Percentiles rank a stretch among this genome's conserved stretches.
Conservation (phyloP, 2,797 vertebrate genomes). For the Arrhamphus sclerolepis region DNA sequence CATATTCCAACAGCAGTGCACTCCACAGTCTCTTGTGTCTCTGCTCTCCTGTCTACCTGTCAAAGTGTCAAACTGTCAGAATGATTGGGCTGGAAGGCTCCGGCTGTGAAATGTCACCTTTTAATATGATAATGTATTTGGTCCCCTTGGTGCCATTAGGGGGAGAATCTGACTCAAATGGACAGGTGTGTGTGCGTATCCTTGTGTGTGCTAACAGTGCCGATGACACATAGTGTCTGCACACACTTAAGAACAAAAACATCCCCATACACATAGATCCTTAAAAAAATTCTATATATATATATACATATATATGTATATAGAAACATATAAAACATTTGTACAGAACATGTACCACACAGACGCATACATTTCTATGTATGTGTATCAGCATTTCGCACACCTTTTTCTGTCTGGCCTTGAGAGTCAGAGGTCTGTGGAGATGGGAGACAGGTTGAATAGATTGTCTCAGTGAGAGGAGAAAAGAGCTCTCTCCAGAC, state of each 20-base stretch:
- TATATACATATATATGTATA: too few species aligned
- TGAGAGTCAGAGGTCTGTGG: conserved; percentile 45
- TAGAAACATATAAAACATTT: not conserved
- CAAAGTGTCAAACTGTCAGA: conserved; percentile 65
- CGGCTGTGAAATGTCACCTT: conserved; percentile 81
- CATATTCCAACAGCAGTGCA: conserved; percentile 24
- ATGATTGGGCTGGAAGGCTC: conserved; percentile 43
- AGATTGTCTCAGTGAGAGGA: conserved; percentile 54
- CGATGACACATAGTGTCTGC: conserved; percentile 23
- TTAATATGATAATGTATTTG: conserved; percentile 81
- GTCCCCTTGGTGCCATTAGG: conserved; percentile 73
- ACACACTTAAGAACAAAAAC: conserved; percentile 7
- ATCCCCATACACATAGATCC: conserved; percentile 6
- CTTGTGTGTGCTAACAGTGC: not conserved
- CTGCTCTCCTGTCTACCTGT: conserved; percentile 39
- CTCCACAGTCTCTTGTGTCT: conserved; percentile 29
- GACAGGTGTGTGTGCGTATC: conserved; percentile 54
- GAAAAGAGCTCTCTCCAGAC: conserved; percentile 26
- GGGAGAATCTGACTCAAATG: conserved; percentile 57
- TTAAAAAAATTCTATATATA: too few species aligned
- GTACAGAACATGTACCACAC: conserved; percentile 4
- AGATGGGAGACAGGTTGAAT: conserved; percentile 51
- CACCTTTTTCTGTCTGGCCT: conserved; percentile 42
- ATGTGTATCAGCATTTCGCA: conserved; percentile 21
- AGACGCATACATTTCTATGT: conserved; percentile 23